These are phyloP conservation scores for Hoplodrina ambigua DNA, from an alignment of 2,888 invertebrate species.

Conservation along the genomic window DNA sequence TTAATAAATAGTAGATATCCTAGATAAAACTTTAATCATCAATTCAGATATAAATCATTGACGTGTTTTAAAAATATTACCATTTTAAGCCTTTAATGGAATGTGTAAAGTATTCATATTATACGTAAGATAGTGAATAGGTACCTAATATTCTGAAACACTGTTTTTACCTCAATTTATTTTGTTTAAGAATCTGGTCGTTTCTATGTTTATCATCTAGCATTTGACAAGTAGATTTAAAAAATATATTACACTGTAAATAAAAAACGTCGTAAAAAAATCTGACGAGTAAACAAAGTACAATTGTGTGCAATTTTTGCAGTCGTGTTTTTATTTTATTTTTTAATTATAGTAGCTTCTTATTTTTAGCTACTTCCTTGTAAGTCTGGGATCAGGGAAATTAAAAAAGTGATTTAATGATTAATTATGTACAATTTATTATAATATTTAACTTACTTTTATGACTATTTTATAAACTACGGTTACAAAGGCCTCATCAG, in stretches of 20 bases:
- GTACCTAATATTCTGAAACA: background rate
- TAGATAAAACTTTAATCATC: slow-evolving; percentile 5
- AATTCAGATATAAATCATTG: slow-evolving; percentile 17
- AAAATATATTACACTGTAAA: too few relatives aligned
- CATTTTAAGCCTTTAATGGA: background rate
- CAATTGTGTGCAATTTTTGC: too few relatives aligned
- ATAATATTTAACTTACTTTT: background rate
- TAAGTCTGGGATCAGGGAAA: background rate
- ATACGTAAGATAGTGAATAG: background rate
- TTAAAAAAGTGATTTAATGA: background rate
- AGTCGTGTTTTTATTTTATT: too few relatives aligned
- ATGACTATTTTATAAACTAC: background rate
- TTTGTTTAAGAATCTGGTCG: too few relatives aligned
- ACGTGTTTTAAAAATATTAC: background rate
- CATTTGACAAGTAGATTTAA: too few relatives aligned
- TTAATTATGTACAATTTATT: slow-evolving; percentile 28
- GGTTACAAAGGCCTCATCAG: background rate
- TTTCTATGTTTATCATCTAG: too few relatives aligned
- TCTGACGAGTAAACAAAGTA: too few relatives aligned
- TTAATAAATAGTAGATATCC: slow-evolving; percentile 1
- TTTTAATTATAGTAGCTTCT: too few relatives aligned
- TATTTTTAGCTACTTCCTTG: background rate
- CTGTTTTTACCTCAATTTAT: too few relatives aligned
- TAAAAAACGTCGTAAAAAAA: too few relatives aligned
- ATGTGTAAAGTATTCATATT: background rate